A percentile compares a stretch with the other conserved stretches of the same genome.
Conservation (phyloP, 2,113 vertebrate genomes). For the Eubucco bourcierii region DNA sequence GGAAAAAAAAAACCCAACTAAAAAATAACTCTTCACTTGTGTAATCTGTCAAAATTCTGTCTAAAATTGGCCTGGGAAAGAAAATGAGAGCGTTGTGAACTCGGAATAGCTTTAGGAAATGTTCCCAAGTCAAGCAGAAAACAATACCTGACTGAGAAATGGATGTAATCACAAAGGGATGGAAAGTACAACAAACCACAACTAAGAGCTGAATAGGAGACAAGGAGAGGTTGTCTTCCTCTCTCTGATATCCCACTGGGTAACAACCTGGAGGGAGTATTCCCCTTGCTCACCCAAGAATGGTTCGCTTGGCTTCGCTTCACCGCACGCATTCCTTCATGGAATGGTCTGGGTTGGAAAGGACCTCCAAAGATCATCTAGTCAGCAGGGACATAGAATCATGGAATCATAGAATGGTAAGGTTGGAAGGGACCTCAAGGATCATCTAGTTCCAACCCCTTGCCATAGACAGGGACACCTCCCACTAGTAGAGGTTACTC, state of each 20-base stretch:
- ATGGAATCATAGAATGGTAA: too few relatives aligned
- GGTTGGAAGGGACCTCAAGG: too few relatives aligned
- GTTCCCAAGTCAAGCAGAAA: slow-evolving; percentile 50
- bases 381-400: too few relatives aligned
- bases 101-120: slow-evolving; percentile 38
- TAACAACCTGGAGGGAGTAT: background rate
- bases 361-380: too few relatives aligned
- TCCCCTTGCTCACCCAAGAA: background rate
- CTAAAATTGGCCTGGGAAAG: slow-evolving; percentile 39
- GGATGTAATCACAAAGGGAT: background rate
- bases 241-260: slow-evolving; percentile 13
- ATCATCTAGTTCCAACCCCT: too few relatives aligned
- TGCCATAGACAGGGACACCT: too few relatives aligned
- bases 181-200: slow-evolving; percentile 41
- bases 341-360: too few relatives aligned
- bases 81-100: background rate
- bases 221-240: slow-evolving; percentile 13
- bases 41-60: slow-evolving; percentile 32
- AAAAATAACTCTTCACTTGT: background rate
- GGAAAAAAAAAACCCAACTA: background rate
- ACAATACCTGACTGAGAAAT: slow-evolving; percentile 34
- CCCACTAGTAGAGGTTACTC: too few relatives aligned
- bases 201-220: slow-evolving; percentile 10
- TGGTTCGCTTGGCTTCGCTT: background rate
- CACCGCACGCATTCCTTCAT: background rate